Conservation (phyloP, 2,797 vertebrate species). For the Allenopithecus nigroviridis region DNA sequence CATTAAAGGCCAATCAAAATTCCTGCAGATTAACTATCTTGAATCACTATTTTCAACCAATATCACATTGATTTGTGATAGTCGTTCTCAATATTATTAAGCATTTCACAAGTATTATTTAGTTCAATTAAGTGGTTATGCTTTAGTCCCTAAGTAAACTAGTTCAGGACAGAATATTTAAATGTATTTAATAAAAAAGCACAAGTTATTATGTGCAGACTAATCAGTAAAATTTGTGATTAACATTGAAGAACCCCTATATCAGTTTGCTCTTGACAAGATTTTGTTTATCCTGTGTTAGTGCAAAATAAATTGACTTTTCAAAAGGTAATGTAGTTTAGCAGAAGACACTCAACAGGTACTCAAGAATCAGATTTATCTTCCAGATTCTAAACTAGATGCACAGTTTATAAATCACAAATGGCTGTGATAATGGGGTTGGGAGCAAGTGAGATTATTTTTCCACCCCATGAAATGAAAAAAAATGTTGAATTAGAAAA, state of each 20-base stretch:
- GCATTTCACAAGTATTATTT: not conserved
- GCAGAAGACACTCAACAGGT: not conserved
- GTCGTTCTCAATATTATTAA: not conserved
- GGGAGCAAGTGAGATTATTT: not conserved
- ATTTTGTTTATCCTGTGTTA: conserved; percentile 18
- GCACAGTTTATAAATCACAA: not conserved
- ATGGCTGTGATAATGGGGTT: not conserved
- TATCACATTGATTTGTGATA: not conserved
- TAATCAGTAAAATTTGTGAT: not conserved
- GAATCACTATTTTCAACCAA: not conserved
- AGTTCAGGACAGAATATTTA: not conserved
- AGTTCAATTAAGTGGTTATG: not conserved
- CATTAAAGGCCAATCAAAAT: not conserved
- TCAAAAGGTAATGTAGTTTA: not conserved
- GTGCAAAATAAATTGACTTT: conserved; percentile 20
- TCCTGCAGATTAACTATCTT: not conserved
- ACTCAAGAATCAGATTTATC: not conserved
- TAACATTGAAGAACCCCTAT: not conserved
- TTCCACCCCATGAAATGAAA: not conserved
- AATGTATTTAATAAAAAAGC: not conserved
- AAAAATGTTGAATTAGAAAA: not conserved
- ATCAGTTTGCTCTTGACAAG: not conserved
- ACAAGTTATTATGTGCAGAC: not conserved
- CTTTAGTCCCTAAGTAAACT: not conserved
- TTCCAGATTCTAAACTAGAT: not conserved